Percentiles rank a stretch among this genome's conserved stretches.
phyloP scores from a whole-genome alignment of 2,113 vertebrate species.

The Odocoileus virginianus region DNA sequence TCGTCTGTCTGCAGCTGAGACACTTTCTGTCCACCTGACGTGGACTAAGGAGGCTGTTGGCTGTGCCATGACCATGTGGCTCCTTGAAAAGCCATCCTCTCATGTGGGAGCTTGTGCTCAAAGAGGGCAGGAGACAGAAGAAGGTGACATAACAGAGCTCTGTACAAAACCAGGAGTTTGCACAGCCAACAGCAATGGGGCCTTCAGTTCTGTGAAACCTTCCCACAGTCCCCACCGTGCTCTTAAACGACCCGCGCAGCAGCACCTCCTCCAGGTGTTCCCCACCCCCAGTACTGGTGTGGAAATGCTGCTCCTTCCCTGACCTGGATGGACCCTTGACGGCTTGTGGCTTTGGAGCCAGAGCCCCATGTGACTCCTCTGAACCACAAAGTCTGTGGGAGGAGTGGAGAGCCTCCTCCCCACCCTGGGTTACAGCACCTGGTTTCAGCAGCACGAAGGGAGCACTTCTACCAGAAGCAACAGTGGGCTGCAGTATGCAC shows the following conservation, averaged over 20 bases:
- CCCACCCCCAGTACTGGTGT: not conserved
- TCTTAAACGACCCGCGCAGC: not conserved
- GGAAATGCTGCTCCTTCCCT: not conserved
- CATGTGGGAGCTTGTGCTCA: not conserved
- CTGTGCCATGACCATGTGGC: not conserved
- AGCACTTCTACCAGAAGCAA: not conserved
- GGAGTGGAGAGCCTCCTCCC: not conserved
- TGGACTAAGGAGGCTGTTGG: not conserved
- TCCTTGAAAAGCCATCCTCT: not conserved
- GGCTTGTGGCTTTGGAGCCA: not conserved
- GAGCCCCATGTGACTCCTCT: not conserved
- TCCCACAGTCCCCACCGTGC: not conserved
- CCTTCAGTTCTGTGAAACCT: not conserved
- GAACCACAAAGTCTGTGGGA: not conserved
- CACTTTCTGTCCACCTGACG: not conserved
- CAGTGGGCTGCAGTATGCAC: not conserved
- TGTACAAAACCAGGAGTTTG: not conserved
- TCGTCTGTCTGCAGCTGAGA: not conserved
- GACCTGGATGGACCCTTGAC: not conserved
- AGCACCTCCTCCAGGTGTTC: not conserved
- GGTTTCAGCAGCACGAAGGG: not conserved
- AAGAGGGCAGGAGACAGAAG: not conserved
- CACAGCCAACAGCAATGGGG: fast-evolving
- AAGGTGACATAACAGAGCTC: not conserved
- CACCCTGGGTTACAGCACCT: not conserved